A percentile compares a stretch with the other conserved stretches of the same genome.
phyloP scores from a whole-genome alignment of 2,888 invertebrate species.

The Zele albiditarsus region DNA sequence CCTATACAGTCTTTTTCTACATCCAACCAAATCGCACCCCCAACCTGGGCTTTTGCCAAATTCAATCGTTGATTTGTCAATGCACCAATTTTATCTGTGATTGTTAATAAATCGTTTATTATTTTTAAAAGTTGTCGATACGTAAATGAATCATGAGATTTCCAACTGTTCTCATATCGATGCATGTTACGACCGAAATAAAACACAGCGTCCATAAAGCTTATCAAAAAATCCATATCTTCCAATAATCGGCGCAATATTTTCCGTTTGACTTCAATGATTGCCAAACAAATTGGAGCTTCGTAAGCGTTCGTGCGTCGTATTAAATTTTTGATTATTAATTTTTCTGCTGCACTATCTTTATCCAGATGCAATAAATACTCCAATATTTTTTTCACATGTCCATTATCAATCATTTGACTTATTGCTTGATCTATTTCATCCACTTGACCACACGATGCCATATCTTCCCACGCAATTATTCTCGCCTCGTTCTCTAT shows the following conservation, averaged over 20 bases:
- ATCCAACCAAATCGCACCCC: constrained; percentile 61
- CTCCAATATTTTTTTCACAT: constrained; percentile 65
- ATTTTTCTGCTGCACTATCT: constrained; percentile 50
- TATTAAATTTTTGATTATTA: constrained; percentile 58
- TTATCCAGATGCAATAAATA: constrained; percentile 57
- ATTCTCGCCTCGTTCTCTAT: constrained; percentile 62
- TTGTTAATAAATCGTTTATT: constrained; percentile 72
- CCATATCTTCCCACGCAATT: constrained; percentile 61
- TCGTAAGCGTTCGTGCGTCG: constrained; percentile 56
- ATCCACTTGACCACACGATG: constrained; percentile 60
- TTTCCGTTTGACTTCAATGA: constrained; percentile 64
- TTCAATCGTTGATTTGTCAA: constrained; percentile 73
- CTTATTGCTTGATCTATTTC: constrained; percentile 60
- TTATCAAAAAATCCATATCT: constrained; percentile 68
- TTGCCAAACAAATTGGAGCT: constrained; percentile 58
- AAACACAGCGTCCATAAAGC: constrained; percentile 72
- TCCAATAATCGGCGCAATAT: constrained; percentile 65
- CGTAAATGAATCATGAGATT: constrained; percentile 16
- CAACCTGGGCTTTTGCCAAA: constrained; percentile 69
- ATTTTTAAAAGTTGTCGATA: constrained; percentile 71
- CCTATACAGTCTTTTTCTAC: constrained; percentile 61
- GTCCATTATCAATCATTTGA: constrained; percentile 65
- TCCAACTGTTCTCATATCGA: constrained; percentile 67
- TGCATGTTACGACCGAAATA: constrained; percentile 73
- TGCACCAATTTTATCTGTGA: constrained; percentile 68